Evolutionary conservation across 1,140 invertebrate genomes (phyloP).

Genomic region (Sipha flava): DNA sequence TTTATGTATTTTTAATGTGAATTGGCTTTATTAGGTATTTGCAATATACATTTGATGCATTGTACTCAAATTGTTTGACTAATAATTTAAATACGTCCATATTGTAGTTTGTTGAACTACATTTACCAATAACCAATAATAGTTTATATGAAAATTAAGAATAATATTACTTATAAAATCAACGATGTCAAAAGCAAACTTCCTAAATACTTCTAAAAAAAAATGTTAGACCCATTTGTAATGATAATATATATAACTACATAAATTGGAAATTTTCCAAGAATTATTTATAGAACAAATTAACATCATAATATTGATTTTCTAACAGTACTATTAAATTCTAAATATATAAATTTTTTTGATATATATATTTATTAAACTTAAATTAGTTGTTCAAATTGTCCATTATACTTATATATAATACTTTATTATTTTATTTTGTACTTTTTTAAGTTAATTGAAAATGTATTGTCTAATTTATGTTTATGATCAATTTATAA

Average conservation of each 20-base stretch:
- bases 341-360: not conserved
- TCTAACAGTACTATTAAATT: not conserved
- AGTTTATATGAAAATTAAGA: not conserved
- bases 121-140: no score
- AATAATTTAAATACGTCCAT: slow-evolving; percentile 7
- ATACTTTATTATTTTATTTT: no score
- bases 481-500: no score
- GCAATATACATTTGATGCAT: not conserved
- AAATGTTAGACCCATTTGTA: slow-evolving; percentile 1
- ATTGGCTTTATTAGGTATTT: not conserved
- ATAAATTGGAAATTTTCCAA: slow-evolving; percentile 8
- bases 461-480: no score
- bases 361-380: no score
- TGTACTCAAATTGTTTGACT: not conserved
- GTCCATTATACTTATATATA: no score
- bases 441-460: no score
- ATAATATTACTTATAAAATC: not conserved
- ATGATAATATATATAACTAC: slow-evolving; percentile 1
- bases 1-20: not conserved
- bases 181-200: not conserved
- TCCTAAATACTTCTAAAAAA: slow-evolving; percentile 10
- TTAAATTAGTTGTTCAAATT: no score
- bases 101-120: not conserved
- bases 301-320: slow-evolving; percentile 16
- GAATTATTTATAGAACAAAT: slow-evolving; percentile 3